Percentiles rank a stretch among this genome's conserved stretches.
Conservation (phyloP, 2,113 vertebrate species). For the Hiodon alosoides region DNA sequence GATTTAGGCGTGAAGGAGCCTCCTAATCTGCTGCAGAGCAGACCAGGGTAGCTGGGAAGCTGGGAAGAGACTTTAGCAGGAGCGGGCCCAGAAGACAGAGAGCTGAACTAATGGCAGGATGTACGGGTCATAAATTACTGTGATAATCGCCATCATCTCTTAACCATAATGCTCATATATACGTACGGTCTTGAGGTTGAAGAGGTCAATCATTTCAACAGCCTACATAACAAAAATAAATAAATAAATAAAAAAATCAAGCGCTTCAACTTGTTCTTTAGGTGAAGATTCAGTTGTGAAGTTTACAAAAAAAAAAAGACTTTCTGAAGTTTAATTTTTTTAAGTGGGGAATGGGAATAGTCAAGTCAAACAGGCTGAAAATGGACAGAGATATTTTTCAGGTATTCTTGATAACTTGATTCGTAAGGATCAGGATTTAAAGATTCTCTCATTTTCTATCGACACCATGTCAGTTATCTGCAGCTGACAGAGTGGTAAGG, state of each 20-base stretch:
- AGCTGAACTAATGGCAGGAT: slow-evolving; percentile 23
- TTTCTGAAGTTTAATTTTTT: not conserved
- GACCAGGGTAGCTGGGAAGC: too few relatives aligned
- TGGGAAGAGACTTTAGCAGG: too few relatives aligned
- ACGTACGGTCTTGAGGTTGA: not conserved
- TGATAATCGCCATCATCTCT: slow-evolving; percentile 7
- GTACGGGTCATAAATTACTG: slow-evolving; percentile 23
- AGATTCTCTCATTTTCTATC: too few relatives aligned
- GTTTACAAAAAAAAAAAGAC: not conserved
- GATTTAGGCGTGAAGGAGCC: slow-evolving; percentile 15
- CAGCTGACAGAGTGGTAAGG: not conserved
- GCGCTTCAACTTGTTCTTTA: too few relatives aligned
- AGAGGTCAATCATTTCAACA: slow-evolving; percentile 13
- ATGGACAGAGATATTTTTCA: too few relatives aligned
- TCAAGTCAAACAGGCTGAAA: too few relatives aligned
- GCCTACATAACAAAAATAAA: not conserved
- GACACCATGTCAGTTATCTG: not conserved
- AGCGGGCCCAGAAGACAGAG: not conserved
- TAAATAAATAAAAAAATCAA: not conserved
- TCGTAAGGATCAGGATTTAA: not conserved
- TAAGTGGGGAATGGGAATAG: too few relatives aligned
- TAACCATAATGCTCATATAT: not conserved
- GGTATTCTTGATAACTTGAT: too few relatives aligned
- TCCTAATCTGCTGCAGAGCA: slow-evolving; percentile 9
- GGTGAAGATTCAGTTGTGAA: too few relatives aligned